Conservation (phyloP, 2,797 vertebrate species). For the Darevskia nairensis region DNA sequence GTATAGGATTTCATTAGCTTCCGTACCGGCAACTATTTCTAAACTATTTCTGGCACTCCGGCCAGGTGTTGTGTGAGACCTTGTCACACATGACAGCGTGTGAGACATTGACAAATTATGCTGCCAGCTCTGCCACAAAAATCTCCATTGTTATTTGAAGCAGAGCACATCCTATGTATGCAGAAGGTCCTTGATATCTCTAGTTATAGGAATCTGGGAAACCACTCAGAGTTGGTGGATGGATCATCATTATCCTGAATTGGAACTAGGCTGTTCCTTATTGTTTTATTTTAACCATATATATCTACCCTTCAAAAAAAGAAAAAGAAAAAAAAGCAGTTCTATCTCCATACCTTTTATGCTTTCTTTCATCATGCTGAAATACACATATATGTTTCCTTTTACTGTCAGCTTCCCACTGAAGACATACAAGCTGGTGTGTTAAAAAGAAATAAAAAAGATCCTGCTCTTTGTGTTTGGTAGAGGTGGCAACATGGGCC, state of each 20-base stretch:
- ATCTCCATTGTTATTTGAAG: background rate
- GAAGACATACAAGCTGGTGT: background rate
- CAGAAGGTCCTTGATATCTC: background rate
- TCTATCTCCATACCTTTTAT: background rate
- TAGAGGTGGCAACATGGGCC: background rate
- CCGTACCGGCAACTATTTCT: background rate
- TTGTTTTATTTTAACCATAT: background rate
- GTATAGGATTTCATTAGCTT: background rate
- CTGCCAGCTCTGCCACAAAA: background rate
- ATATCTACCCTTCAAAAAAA: background rate
- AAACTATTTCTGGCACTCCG: background rate
- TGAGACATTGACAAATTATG: background rate
- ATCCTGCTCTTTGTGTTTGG: slow-evolving; percentile 24
- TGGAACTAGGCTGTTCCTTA: background rate
- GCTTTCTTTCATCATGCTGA: background rate
- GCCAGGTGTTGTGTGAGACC: background rate
- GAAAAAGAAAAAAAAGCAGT: background rate
- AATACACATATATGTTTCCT: background rate
- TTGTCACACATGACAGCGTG: background rate
- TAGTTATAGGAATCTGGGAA: background rate
- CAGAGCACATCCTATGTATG: background rate
- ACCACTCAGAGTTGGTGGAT: background rate
- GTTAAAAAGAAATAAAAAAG: slow-evolving; percentile 9
- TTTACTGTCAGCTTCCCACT: background rate
- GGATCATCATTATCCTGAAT: background rate